phyloP scores from a whole-genome alignment of 2,113 vertebrate species.

The Anseranas semipalmata region DNA sequence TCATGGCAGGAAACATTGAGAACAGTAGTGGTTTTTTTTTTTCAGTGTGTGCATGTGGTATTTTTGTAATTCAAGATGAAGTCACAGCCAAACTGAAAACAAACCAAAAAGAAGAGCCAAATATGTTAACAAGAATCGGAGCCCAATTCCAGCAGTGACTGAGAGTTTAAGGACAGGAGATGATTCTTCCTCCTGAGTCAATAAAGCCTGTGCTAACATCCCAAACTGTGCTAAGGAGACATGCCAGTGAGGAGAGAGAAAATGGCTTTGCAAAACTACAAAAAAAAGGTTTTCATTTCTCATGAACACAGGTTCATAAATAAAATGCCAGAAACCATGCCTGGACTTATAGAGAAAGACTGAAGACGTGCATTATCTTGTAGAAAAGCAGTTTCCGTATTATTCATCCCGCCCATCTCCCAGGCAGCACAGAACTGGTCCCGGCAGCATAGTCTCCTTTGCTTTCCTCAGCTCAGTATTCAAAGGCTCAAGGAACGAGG shows the following conservation, averaged over 20 bases:
- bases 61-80: conserved; percentile 4
- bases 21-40: background rate
- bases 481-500: background rate
- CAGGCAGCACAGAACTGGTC: background rate
- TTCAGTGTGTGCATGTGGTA: background rate
- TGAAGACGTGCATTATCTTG: background rate
- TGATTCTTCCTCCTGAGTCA: background rate
- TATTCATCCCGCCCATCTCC: conserved; percentile 20
- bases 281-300: background rate
- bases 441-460: background rate
- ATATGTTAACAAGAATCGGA: background rate
- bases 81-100: conserved; percentile 3
- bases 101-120: conserved; percentile 16
- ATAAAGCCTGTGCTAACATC: background rate
- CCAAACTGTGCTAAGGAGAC: background rate
- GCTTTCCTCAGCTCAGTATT: background rate
- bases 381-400: background rate
- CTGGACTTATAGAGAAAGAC: background rate
- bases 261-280: background rate
- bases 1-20: background rate
- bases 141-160: background rate
- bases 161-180: background rate
- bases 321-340: background rate
- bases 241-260: background rate
- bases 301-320: background rate